Evolutionary conservation across 2,113 vertebrate genomes (phyloP).

Genomic region (Donacobius atricapilla): DNA sequence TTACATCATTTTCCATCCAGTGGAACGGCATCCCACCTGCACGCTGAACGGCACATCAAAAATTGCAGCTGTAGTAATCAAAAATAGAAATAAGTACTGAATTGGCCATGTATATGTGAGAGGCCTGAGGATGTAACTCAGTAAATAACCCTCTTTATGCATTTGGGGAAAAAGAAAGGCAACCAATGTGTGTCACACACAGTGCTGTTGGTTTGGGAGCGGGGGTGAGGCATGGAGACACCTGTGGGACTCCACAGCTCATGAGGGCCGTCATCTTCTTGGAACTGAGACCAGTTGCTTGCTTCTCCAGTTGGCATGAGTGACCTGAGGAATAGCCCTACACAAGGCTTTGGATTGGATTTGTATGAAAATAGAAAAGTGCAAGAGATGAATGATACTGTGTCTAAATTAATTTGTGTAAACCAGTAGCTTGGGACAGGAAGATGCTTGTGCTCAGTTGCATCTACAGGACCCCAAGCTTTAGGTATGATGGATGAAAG

Average conservation of each 20-base stretch:
- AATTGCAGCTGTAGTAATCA: neutral
- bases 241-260: accelerated
- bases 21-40: neutral
- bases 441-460: neutral
- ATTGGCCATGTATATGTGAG: neutral
- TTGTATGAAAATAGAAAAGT: neutral
- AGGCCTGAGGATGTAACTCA: neutral
- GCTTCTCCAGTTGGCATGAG: neutral
- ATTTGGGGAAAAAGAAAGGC: neutral
- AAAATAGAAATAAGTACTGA: neutral
- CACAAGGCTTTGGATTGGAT: neutral
- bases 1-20: neutral
- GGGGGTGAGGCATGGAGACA: neutral
- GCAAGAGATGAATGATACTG: neutral
- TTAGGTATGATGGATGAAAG: neutral
- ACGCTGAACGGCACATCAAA: neutral
- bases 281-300: neutral
- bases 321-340: neutral
- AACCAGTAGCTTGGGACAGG: accelerated
- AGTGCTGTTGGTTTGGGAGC: neutral
- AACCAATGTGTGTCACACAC: accelerated
- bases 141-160: neutral
- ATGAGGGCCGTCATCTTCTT: accelerated
- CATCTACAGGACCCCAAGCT: neutral
- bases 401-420: neutral